Base-by-base conservation (phyloP, 2,797 vertebrate species). In the Trematomus bernacchii region DNA sequence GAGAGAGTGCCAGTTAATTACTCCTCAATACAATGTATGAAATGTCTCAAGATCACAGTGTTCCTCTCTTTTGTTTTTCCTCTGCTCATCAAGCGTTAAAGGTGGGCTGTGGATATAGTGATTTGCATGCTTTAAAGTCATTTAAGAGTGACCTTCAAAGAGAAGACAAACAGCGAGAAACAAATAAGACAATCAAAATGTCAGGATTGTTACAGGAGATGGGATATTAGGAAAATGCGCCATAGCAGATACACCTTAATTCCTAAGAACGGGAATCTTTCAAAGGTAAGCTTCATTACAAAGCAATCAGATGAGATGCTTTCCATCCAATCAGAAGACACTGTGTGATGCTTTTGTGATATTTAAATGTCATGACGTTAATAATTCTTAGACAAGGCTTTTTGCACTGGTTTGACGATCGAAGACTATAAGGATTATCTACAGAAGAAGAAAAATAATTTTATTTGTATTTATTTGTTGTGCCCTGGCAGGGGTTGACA, bases 131-230 rank as follows among this genome's bases (percentile, higher is more conserved):
- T 91, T 93, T 93, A 88, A 92, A 92, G 92, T 87, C 79, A 94
- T 94, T 95, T 92, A 54, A 77, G 65, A 79, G 77, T 95, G 95
- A 95, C 94, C 95, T 95, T 96, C 94, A 93, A 90, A 93, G 87
- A 80, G 84, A 72, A 80, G 53, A 79, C 75, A 89, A 93, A 91
- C 73, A 87, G 84, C 76, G 80, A 57, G 82, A 92, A 94, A 93
- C 88, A 93, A 94, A 94, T 89, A 93, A 91, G 85, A 83, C 88
- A 55, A 88, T 80, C 90, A 77, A 94, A 95, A 95, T 95, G 94
- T 94, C 95, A 95, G 83, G 83, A 87, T 69, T 76, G 91, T 91
- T 93, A 66, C 71, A 68, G 82, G 82, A 89, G 84, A 91, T 71
- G 82, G 84, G 80, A 76, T 72, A 79, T 88, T 86, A 80, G 66